A percentile compares a stretch with the other conserved stretches of the same genome.
Conservation (phyloP, 2,797 vertebrate species). For the Pelodytes ibericus region DNA sequence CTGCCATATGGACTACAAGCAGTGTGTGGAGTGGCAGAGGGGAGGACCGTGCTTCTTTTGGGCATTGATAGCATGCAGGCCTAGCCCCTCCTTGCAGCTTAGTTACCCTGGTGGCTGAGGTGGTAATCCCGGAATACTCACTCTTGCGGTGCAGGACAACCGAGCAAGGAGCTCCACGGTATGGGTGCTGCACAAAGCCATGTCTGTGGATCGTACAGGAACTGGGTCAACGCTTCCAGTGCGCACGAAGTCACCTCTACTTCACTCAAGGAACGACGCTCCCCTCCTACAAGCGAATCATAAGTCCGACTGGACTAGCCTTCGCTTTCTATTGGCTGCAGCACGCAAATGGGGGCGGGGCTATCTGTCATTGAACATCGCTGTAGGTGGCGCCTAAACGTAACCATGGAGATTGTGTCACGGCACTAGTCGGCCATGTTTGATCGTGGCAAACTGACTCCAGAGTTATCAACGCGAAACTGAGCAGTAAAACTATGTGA, state of each 20-base stretch:
- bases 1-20: no score
- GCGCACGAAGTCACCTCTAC: slow-evolving; percentile 23
- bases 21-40: no score
- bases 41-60: no score
- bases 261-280: neutral
- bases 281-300: slow-evolving; percentile 9
- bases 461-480: no score
- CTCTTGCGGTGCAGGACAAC: slow-evolving; percentile 3
- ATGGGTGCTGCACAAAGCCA: slow-evolving; percentile 35
- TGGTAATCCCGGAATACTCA: slow-evolving; percentile 19
- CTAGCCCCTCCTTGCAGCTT: neutral
- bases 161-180: neutral
- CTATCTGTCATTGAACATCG: neutral
- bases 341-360: neutral
- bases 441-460: slow-evolving; percentile 10
- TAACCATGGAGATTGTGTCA: slow-evolving; percentile 5
- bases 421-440: neutral
- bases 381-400: neutral
- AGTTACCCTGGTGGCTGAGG: neutral
- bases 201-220: neutral
- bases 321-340: neutral
- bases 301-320: neutral
- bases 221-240: neutral
- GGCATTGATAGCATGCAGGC: neutral
- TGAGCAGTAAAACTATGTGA: no score